These are phyloP conservation scores for Caenorhabditis sinica DNA, from an alignment of 2,888 invertebrate species.

Conservation along the genomic window DNA sequence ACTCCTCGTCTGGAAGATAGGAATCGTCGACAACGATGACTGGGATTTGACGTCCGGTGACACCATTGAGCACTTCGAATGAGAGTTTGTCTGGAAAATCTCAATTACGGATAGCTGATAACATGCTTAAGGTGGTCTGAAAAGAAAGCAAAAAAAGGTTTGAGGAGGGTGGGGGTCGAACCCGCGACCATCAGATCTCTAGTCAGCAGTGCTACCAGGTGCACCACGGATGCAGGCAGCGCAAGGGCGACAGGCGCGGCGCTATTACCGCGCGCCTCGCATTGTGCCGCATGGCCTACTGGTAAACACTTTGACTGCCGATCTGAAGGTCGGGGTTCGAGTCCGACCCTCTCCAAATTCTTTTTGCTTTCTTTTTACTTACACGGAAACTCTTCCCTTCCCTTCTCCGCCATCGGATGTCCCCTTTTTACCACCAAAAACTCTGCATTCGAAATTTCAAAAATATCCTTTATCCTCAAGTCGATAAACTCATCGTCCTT, in stretches of 20 bases:
- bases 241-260: not conserved
- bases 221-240: not conserved
- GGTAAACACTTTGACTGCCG: not conserved
- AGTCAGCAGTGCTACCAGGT: not conserved
- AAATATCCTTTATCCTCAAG: slow-evolving; percentile 73
- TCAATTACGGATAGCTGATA: no score
- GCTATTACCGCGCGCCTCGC: not conserved
- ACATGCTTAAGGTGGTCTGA: no score
- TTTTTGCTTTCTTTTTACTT: not conserved
- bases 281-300: not conserved
- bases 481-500: slow-evolving; percentile 75
- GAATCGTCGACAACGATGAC: slow-evolving; percentile 74
- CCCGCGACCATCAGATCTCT: not conserved
- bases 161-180: not conserved
- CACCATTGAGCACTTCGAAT: slow-evolving; percentile 75
- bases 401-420: slow-evolving; percentile 72
- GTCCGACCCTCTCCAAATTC: not conserved
- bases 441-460: slow-evolving; percentile 71
- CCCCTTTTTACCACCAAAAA: slow-evolving; percentile 76
- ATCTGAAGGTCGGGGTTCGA: not conserved
- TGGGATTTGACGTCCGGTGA: slow-evolving; percentile 77
- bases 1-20: slow-evolving; percentile 55
- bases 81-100: slow-evolving; percentile 67
- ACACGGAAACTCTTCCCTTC: slow-evolving; percentile 61
- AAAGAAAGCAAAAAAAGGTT: not conserved